A percentile compares a stretch with the other conserved stretches of the same genome.
These are phyloP conservation scores for Amblyjoppa fuscipennis DNA, from an alignment of 2,888 invertebrate species.

Conservation along the genomic window DNA sequence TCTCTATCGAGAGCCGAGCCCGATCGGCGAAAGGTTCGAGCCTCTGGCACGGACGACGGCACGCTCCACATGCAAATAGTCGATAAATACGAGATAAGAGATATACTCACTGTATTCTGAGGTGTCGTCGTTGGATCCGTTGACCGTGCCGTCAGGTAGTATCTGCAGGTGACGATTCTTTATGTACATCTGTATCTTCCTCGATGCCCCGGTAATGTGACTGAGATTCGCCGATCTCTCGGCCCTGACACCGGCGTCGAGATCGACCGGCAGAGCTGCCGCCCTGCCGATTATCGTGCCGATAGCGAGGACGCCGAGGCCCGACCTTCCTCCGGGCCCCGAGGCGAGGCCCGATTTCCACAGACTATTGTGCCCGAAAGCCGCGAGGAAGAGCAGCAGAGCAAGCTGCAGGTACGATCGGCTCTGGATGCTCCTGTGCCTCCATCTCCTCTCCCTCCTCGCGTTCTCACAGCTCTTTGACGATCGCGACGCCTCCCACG, in stretches of 20 bases:
- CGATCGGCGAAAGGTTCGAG: slow-evolving; percentile 31
- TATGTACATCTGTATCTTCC: slow-evolving; percentile 94
- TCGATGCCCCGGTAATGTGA: slow-evolving; percentile 92
- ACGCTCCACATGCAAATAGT: background rate
- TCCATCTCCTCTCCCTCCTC: slow-evolving; percentile 64
- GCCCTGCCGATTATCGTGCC: slow-evolving; percentile 77
- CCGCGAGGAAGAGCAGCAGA: slow-evolving; percentile 77
- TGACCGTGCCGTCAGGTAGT: slow-evolving; percentile 93
- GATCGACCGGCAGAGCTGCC: slow-evolving; percentile 77
- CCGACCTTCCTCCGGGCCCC: slow-evolving; percentile 59
- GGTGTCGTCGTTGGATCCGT: slow-evolving; percentile 92
- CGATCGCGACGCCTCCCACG: slow-evolving; percentile 51
- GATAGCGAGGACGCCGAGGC: slow-evolving; percentile 76
- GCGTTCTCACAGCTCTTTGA: slow-evolving; percentile 33
- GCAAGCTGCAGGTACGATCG: slow-evolving; percentile 76
- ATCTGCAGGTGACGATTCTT: slow-evolving; percentile 94
- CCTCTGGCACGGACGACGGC: background rate
- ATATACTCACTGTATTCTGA: slow-evolving; percentile 93
- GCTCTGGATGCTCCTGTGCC: slow-evolving; percentile 39
- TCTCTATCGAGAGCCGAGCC: slow-evolving; percentile 27
- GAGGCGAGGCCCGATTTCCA: slow-evolving; percentile 68
- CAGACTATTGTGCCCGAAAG: slow-evolving; percentile 77
- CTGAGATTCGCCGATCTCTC: slow-evolving; percentile 93
- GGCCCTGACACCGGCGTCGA: slow-evolving; percentile 86
- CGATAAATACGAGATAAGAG: background rate